These are phyloP conservation scores for Leptobrachium leishanense DNA, from an alignment of 2,113 vertebrate genomes.

Conservation along the genomic window DNA sequence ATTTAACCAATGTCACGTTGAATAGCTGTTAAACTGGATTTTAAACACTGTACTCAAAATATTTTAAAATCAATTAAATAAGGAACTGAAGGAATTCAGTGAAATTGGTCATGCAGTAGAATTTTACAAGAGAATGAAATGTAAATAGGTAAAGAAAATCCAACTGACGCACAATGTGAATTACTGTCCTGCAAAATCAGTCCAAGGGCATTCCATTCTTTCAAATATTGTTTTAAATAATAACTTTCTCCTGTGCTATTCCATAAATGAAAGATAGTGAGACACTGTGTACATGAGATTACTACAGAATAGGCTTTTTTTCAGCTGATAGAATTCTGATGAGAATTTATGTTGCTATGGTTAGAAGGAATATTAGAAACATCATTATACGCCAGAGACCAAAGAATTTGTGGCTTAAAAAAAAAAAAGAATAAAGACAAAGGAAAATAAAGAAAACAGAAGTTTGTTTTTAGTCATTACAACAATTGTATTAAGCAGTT, in stretches of 20 bases:
- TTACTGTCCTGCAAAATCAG: conserved; percentile 35
- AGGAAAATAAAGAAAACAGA: conserved; percentile 17
- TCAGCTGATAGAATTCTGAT: conserved; percentile 46
- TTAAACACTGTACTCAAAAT: conserved; percentile 18
- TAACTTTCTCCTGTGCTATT: conserved; percentile 49
- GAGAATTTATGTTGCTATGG: conserved; percentile 44
- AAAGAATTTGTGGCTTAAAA: conserved; percentile 30
- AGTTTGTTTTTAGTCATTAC: conserved; percentile 7
- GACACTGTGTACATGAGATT: conserved; percentile 47
- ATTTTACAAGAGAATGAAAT: conserved; percentile 23
- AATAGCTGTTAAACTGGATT: conserved; percentile 16
- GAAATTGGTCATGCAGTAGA: conserved; percentile 2
- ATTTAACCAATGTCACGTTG: conserved; percentile 19
- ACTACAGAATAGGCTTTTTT: conserved; percentile 43
- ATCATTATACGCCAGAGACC: conserved; percentile 33
- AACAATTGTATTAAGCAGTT: conserved; percentile 14
- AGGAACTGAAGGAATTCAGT: conserved; percentile 17
- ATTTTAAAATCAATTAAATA: conserved; percentile 37
- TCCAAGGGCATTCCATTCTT: conserved; percentile 47
- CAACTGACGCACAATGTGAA: conserved; percentile 27
- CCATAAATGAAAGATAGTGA: conserved; percentile 48
- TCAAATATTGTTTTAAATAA: conserved; percentile 51
- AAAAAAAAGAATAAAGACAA: conserved; percentile 10
- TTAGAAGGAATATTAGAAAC: conserved; percentile 31
- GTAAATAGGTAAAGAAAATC: conserved; percentile 29